phyloP scores from a whole-genome alignment of 1,140 invertebrate species.

The Drosophila oshimai region DNA sequence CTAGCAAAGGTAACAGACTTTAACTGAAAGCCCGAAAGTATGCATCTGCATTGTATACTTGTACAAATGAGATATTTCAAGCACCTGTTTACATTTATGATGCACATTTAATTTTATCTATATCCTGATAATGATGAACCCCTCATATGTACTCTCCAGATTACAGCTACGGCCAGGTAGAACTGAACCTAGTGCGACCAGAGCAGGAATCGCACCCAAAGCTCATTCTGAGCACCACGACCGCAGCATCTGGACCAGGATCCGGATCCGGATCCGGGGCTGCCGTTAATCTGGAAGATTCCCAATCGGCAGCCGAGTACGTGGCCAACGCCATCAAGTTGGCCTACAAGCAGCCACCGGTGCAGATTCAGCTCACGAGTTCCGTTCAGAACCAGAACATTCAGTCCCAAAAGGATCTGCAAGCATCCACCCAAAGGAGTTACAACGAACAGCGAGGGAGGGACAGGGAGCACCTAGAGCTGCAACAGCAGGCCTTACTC shows the following conservation, averaged over 20 bases:
- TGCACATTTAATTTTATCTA: background rate
- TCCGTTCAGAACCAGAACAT: background rate
- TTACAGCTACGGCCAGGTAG: conserved; percentile 63
- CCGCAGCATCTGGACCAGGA: conserved; percentile 8
- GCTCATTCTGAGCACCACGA: conserved; percentile 43
- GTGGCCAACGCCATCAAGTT: conserved; percentile 76
- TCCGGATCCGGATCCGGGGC: background rate
- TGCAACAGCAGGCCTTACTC: conserved; percentile 38
- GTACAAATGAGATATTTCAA: too few relatives aligned
- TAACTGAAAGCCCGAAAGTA: background rate
- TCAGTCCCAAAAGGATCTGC: conserved; percentile 2
- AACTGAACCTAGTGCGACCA: conserved; percentile 67
- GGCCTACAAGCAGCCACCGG: conserved; percentile 66
- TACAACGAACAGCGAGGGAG: conserved; percentile 19
- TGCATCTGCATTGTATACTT: background rate
- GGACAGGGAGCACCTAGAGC: conserved; percentile 32
- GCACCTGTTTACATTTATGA: too few relatives aligned
- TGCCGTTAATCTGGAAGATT: conserved; percentile 55
- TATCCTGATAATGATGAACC: too few relatives aligned
- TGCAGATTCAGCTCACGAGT: conserved; percentile 15
- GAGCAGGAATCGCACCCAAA: conserved; percentile 56
- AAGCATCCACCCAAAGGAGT: conserved; percentile 9
- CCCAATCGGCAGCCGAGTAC: conserved; percentile 75
- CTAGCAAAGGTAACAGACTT: conserved; percentile 14
- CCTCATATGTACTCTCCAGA: conserved; percentile 21